Base-by-base conservation (phyloP, 2,888 invertebrate genomes). In the Bellardia bayeri region DNA sequence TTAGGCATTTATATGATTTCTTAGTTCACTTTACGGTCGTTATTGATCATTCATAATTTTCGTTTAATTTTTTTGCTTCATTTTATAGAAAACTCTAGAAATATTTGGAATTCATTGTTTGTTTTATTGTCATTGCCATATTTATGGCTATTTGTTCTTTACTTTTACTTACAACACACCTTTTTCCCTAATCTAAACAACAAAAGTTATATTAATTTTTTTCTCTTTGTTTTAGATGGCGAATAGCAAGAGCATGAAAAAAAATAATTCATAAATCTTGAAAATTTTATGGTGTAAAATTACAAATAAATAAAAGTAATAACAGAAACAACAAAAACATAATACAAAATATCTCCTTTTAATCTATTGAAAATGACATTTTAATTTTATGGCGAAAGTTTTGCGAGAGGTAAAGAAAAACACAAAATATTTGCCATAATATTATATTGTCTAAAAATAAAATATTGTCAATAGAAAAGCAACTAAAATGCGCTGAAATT, bases 41-140 rank as follows among this genome's bases (percentile, higher is more conserved):
- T 30, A 23, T 11, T 56, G 11, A 16, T 37, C 66, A 14, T n/a
- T 7, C 14, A 3, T 45, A 74, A 58, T 37, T 16, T 11, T 11
- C n/a, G 7, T 37, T 40, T 56, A 6, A 13, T 5, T 23, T 54
- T 76, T 16, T 16, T 56, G 3, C 23, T 40, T 8, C 16, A 64
- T 49, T 51, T 54, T 76, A 23, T 45, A 56, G 2, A 69, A 76
- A 68, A 40, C 23, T 33, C 0, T 14, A 30, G 11, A 61, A 91
- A 90, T 91, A 90, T 90, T 92, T 91, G 90, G 89, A 90, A 91
- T 91, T 91, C 91, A 90, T 90, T 92, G 90, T 90, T 90, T 90
- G 89, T 90, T 90, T 89, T 90, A 89, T 89, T 90, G 89, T 88
- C 88, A 89, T 78, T 86, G 64, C 74, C 30, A 74, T 87, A 88